Percentiles rank a stretch among this genome's conserved stretches.
Conservation (phyloP, 2,113 vertebrate genomes). For the Microcebus griseorufus region DNA sequence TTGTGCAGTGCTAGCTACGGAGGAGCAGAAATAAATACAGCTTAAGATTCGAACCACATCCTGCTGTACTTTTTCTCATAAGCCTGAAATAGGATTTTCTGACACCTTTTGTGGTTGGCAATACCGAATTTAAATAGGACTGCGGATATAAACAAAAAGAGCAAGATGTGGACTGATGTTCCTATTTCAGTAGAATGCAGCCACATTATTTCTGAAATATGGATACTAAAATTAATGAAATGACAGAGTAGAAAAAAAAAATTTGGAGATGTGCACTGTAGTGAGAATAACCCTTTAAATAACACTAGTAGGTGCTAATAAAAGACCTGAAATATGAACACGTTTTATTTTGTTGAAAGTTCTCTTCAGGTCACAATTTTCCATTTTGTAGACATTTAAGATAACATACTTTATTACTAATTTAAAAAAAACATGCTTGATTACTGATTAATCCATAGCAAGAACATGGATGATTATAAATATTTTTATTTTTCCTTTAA, state of each 20-base stretch:
- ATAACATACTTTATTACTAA: slow-evolving; percentile 1
- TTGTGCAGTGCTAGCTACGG: neutral
- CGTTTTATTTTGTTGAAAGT: neutral
- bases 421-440: neutral
- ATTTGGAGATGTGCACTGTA: neutral
- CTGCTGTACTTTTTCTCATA: slow-evolving; percentile 40
- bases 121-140: slow-evolving; percentile 60
- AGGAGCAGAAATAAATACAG: slow-evolving; percentile 56
- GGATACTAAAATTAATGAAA: slow-evolving; percentile 63
- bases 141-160: slow-evolving; percentile 56
- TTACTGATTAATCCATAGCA: neutral
- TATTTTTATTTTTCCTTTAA: neutral
- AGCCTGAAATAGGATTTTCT: slow-evolving; percentile 70
- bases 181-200: slow-evolving; percentile 62
- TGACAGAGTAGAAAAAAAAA: slow-evolving; percentile 53
- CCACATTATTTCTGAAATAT: slow-evolving; percentile 46
- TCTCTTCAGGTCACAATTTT: neutral
- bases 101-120: slow-evolving; percentile 72
- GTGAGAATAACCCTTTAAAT: slow-evolving; percentile 39
- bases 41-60: slow-evolving; percentile 42
- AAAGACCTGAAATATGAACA: neutral
- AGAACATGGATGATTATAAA: neutral
- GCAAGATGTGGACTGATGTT: slow-evolving; percentile 60
- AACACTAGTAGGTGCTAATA: neutral
- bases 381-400: neutral